Evolutionary conservation across 2,113 vertebrate species (phyloP), one percentile per base, ranked within the genome.

Genomic region (Perca flavescens): DNA sequence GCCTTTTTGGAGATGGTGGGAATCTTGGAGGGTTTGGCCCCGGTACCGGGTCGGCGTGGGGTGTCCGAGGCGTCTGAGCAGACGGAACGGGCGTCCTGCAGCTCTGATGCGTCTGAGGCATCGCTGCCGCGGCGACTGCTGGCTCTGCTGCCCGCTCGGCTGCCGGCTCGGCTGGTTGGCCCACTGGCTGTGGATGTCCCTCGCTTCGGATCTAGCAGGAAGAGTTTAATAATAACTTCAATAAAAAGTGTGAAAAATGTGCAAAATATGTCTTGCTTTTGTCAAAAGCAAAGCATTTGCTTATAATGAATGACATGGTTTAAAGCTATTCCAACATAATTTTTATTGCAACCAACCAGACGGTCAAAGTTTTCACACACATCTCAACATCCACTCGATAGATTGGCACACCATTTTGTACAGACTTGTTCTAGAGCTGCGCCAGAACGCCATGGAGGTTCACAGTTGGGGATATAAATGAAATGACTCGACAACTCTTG

Each of bases 61-160:
- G 97, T 98, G 92, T 99, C 98, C 0, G 98, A 99, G 50, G 97
- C 95, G 90, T 99, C 98, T 0, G 98, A 99, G 86, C 98, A 99
- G 15, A 97, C 97, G 0, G 98, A 99, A 77, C 96, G 97, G 0
- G 97, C 95, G 49, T 99, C 98, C 93, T 99, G 95, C 1, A 99
- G 95, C 89, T 99, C 98, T 0, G 98, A 98, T 2, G 97, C 97
- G 17, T 99, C 98, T 0, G 98, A 99, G 66, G 98, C 98, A 0
- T 99, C 98, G 34, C 98, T 99, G 71, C 98, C 98, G 3, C 98
- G 88, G 0, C 98, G 96, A 88, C 98, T 99, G 95, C 97, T 97
- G 87, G 97, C 96, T 1, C 97, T 82, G 89, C 98, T 99, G n/a
- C 98, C 98, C 0, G 97, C 96, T 0, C 97, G 95, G 91, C 98